phyloP scores from a whole-genome alignment of 2,113 vertebrate genomes.

The Orycteropus afer region DNA sequence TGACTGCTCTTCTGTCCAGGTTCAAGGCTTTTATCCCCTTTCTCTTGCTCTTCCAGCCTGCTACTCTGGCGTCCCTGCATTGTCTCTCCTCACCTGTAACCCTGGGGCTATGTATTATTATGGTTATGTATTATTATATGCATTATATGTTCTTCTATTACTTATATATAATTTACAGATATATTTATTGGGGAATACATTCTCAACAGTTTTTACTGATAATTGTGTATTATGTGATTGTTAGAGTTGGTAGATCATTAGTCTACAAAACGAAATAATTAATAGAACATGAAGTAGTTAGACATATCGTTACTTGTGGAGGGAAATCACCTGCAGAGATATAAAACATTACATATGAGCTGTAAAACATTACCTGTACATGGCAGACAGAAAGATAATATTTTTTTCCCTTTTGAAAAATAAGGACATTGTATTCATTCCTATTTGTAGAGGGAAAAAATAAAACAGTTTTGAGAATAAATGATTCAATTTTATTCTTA shows the following conservation, averaged over 20 bases:
- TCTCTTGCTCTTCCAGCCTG: too few relatives aligned
- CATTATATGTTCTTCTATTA: not conserved
- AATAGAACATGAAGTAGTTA: not conserved
- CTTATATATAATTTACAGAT: not conserved
- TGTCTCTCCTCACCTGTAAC: too few relatives aligned
- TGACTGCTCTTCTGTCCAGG: too few relatives aligned
- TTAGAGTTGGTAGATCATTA: not conserved
- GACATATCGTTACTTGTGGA: not conserved
- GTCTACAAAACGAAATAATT: not conserved
- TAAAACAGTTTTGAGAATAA: not conserved
- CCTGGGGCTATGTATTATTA: too few relatives aligned
- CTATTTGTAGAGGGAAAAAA: not conserved
- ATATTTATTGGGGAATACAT: not conserved
- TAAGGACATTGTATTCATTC: not conserved
- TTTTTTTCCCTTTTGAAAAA: not conserved
- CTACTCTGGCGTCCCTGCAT: too few relatives aligned
- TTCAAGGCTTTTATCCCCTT: too few relatives aligned
- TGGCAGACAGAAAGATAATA: not conserved
- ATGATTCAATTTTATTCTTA: constrained; percentile 4
- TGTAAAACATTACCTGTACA: not conserved
- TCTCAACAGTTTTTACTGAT: not conserved
- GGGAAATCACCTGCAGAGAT: not conserved
- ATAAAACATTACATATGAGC: not conserved
- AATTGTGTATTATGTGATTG: not conserved
- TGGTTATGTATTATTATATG: not conserved